A percentile compares a stretch with the other conserved stretches of the same genome.
Conservation (phyloP, 1,140 invertebrate species). For the Triops longicaudatus region DNA sequence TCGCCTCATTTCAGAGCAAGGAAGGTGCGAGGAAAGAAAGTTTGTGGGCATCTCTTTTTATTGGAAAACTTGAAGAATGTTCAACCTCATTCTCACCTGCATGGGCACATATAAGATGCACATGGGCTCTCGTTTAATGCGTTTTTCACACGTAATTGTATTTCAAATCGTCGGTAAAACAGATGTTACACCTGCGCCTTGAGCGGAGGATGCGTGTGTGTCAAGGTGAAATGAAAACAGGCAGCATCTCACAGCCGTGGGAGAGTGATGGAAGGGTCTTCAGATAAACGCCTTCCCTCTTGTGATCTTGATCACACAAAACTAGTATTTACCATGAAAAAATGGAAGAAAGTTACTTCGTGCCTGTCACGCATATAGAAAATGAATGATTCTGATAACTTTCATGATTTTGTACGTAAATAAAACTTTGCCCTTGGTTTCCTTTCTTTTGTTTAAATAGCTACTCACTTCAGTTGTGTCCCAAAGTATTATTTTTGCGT, state of each 20-base stretch:
- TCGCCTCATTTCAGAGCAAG: neutral
- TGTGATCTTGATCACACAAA: neutral
- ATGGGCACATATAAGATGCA: neutral
- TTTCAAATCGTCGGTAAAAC: neutral
- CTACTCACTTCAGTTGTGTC: too few relatives aligned
- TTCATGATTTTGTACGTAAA: too few relatives aligned
- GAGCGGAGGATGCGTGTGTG: constrained; percentile 9
- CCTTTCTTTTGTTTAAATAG: too few relatives aligned
- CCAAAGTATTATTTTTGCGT: too few relatives aligned
- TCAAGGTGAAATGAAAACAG: neutral
- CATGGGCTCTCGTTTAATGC: neutral
- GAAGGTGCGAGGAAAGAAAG: neutral
- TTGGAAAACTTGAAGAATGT: neutral
- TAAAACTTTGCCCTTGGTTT: too few relatives aligned
- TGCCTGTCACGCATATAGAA: too few relatives aligned
- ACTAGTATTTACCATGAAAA: too few relatives aligned
- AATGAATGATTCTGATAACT: too few relatives aligned
- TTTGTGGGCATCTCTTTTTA: neutral
- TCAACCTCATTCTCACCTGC: neutral
- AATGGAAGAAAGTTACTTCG: too few relatives aligned
- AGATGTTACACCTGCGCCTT: neutral
- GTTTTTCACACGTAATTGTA: neutral
- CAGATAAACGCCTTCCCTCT: neutral
- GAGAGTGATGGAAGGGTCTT: neutral
- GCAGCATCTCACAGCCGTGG: neutral